A percentile compares a stretch with the other conserved stretches of the same genome.
Conservation (phyloP, 2,888 invertebrate species). For the Neoaliturus tenellus region DNA sequence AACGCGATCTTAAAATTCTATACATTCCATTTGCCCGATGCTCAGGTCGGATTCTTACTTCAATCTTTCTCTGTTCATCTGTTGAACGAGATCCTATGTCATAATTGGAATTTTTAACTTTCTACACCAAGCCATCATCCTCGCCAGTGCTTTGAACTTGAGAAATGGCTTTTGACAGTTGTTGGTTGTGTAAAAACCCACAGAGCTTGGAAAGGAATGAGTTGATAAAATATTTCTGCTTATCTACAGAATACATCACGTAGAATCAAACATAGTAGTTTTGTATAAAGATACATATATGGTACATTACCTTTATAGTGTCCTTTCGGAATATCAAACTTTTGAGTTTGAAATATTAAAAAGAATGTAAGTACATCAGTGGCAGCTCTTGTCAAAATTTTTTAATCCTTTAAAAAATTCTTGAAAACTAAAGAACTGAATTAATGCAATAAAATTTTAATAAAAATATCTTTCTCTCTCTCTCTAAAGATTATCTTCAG, state of each 20-base stretch:
- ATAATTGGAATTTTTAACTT: neutral
- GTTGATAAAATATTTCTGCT: neutral
- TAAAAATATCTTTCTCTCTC: no score
- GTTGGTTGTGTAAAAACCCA: neutral
- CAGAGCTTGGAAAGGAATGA: neutral
- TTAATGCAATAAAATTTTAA: no score
- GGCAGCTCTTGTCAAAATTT: neutral
- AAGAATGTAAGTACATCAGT: neutral
- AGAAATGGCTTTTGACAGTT: neutral
- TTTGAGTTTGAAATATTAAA: neutral
- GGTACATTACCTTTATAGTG: conserved; percentile 5
- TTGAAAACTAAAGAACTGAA: no score
- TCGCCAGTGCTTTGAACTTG: conserved; percentile 2
- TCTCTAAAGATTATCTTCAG: no score
- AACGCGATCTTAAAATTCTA: conserved; percentile 9
- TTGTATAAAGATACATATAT: conserved; percentile 11
- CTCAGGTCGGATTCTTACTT: conserved; percentile 11
- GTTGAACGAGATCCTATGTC: conserved; percentile 14
- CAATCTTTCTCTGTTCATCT: conserved; percentile 38
- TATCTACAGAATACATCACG: neutral
- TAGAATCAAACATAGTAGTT: conserved; percentile 3
- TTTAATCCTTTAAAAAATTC: no score
- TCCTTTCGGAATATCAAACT: neutral
- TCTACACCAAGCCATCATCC: neutral
- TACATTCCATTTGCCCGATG: conserved; percentile 42